A percentile compares a stretch with the other conserved stretches of the same genome.
These are phyloP conservation scores for Apeltes quadracus DNA, from an alignment of 2,113 vertebrate genomes.

Conservation along the genomic window DNA sequence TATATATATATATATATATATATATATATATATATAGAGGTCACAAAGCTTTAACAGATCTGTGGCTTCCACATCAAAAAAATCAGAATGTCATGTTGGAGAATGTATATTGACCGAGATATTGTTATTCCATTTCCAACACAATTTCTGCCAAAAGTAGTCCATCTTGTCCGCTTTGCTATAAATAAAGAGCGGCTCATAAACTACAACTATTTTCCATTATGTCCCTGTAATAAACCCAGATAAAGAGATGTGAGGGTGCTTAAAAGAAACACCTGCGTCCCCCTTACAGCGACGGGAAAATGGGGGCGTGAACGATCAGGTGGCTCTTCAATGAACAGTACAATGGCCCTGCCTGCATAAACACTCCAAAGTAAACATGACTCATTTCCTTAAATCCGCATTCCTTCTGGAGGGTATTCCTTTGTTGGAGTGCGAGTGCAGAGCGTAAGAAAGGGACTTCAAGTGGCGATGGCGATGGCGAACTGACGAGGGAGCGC, in stretches of 20 bases:
- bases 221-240: conserved; percentile 24
- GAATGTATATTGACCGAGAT: neutral
- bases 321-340: conserved; percentile 61
- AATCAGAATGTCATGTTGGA: neutral
- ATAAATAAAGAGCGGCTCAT: conserved; percentile 21
- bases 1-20: too few species aligned
- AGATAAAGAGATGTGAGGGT: conserved; percentile 23
- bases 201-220: conserved; percentile 34
- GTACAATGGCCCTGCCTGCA: conserved; percentile 49
- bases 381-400: conserved; percentile 65
- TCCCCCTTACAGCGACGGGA: conserved; percentile 13
- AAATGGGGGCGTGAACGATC: conserved; percentile 31
- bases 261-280: conserved; percentile 52
- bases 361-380: conserved; percentile 71
- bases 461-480: conserved; percentile 3
- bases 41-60: neutral
- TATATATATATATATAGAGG: too few species aligned
- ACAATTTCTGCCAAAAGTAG: neutral
- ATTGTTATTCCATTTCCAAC: neutral
- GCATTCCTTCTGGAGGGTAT: conserved; percentile 59
- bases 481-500: conserved; percentile 18
- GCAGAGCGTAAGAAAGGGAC: conserved; percentile 16
- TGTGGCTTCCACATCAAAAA: neutral
- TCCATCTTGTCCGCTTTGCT: neutral
- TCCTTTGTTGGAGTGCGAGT: conserved; percentile 40